phyloP scores from a whole-genome alignment of 2,888 invertebrate species.

The Eupithecia subumbrata region DNA sequence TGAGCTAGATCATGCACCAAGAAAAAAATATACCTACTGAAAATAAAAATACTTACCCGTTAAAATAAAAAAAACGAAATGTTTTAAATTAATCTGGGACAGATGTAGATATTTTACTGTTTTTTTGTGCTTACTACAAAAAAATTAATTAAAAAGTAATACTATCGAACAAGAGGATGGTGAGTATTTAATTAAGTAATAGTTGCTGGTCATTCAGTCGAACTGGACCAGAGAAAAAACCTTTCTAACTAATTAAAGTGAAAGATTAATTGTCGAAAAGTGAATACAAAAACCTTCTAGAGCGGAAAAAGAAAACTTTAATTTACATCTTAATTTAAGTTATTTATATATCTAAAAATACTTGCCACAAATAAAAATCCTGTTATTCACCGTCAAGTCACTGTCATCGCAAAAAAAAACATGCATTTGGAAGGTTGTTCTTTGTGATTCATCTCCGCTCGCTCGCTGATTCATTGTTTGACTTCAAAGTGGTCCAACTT shows the following conservation, averaged over 20 bases:
- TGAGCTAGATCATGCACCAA: neutral
- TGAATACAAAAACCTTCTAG: slow-evolving; percentile 7
- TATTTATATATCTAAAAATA: neutral
- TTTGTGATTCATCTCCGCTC: slow-evolving; percentile 10
- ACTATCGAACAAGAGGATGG: neutral
- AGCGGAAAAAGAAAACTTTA: slow-evolving; percentile 11
- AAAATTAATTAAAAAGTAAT: neutral
- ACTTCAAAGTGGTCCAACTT: slow-evolving; percentile 15
- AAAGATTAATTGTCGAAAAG: slow-evolving; percentile 14
- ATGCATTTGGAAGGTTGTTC: neutral
- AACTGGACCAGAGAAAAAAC: neutral
- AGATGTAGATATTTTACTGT: too few relatives aligned
- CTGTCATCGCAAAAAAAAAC: slow-evolving; percentile 13
- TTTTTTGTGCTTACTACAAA: neutral
- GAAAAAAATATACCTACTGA: neutral
- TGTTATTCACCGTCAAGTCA: slow-evolving; percentile 11
- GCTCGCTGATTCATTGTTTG: slow-evolving; percentile 31
- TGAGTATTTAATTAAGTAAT: neutral
- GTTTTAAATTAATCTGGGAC: too few relatives aligned
- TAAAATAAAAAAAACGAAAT: neutral
- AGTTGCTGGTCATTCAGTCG: neutral
- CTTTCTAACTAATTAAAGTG: slow-evolving; percentile 10
- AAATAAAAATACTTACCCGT: neutral
- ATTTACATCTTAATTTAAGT: neutral
- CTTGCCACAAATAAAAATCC: neutral